Evolutionary conservation across 2,888 invertebrate species (phyloP), one percentile per base, ranked within the genome.

Genomic region (Caenorhabditis angaria): DNA sequence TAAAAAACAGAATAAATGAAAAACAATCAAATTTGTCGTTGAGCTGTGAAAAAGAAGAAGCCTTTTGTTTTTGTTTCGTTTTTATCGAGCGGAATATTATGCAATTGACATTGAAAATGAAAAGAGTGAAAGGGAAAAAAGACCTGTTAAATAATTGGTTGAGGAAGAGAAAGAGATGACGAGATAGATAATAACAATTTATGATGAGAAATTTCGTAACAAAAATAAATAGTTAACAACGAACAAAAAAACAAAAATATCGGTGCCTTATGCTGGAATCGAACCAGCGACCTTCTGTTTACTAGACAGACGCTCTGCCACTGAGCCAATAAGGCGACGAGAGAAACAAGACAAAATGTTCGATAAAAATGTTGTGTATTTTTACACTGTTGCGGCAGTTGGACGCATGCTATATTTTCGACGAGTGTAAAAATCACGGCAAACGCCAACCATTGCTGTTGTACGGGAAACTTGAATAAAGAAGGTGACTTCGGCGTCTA

Each of bases 271-370:
- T 84, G 84, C 84, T 82, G 84, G 84, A 84, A 84, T 84, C 83
- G 83, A 84, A 84, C 84, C 82, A 82, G 83, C 83, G 84, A 84
- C 83, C 84, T 84, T 83, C 83, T 84, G 84, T 84, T 84, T 84
- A 84, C 83, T 82, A 84, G 84, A 84, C 84, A 84, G 84, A 84
- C 83, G 84, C 83, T 83, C 83, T 84, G 82, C 83, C 83, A 80
- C 83, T 84, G 82, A 84, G 83, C 83, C 83, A 83, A 83, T 82
- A 79, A 83, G 70, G 70, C 70, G 70, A 6, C 32, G 61, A 27
- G 56, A 41, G 18, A 54, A 54, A 25, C 3, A 27, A 18, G 54
- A 28, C 5, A 48, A 50, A 27, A 25, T 8, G 35, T 6, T n/a
- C n/a, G 56, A 32, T 24, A n/a, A n/a, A 18, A 24, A 22, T 4